A percentile compares a stretch with the other conserved stretches of the same genome.
Conservation (phyloP, 2,797 vertebrate genomes). For the Falco peregrinus region DNA sequence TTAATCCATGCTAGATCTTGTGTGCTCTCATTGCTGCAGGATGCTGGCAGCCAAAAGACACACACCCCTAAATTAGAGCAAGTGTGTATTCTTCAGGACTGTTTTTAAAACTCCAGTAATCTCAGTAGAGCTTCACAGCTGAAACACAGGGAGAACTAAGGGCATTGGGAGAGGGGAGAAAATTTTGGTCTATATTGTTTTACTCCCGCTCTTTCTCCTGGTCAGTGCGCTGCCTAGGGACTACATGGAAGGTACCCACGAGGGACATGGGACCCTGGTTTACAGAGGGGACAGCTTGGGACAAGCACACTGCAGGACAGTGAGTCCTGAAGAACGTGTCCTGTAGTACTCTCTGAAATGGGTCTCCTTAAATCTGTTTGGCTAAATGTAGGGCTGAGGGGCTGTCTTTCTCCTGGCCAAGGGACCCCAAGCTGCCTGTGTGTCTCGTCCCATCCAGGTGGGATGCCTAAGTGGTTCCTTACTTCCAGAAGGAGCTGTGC, state of each 20-base stretch:
- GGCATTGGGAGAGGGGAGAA: background rate
- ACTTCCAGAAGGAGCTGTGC: background rate
- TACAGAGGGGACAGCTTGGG: background rate
- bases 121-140: background rate
- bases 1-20: background rate
- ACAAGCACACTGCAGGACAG: background rate
- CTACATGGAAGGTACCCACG: fast-evolving
- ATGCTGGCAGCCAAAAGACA: background rate
- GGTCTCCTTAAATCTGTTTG: background rate
- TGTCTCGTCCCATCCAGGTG: fast-evolving
- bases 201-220: background rate
- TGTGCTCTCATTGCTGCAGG: background rate
- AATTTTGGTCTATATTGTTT: background rate
- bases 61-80: background rate
- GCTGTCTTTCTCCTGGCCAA: background rate
- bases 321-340: background rate
- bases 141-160: background rate
- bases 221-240: background rate
- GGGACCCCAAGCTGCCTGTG: background rate
- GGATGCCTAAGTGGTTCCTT: background rate
- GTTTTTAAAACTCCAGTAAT: background rate
- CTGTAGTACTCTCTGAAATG: background rate
- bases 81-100: background rate
- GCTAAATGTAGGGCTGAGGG: background rate
- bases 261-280: background rate